Conservation (phyloP, 2,113 vertebrate genomes). For the Phaetusa simplex region DNA sequence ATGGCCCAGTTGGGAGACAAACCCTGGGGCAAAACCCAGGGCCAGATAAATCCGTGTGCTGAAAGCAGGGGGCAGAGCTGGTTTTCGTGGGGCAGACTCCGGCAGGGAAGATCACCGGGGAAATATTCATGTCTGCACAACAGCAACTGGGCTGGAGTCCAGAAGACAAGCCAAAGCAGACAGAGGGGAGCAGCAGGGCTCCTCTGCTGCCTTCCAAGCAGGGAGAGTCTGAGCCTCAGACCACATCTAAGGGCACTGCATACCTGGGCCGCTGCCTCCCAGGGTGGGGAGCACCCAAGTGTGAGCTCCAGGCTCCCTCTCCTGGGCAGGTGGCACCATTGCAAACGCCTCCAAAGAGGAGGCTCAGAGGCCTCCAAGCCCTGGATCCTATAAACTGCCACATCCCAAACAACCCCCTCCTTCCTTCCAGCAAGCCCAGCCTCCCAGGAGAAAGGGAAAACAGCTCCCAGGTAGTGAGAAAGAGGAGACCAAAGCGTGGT, state of each 20-base stretch:
- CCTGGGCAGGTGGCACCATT: not conserved
- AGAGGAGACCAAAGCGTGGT: not conserved
- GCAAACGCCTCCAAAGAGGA: not conserved
- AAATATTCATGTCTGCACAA: not conserved
- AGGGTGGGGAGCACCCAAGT: not conserved
- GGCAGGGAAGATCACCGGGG: not conserved
- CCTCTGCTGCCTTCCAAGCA: not conserved
- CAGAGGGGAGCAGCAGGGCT: not conserved
- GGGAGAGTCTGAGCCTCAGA: not conserved
- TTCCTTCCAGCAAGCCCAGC: not conserved
- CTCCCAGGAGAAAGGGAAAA: not conserved
- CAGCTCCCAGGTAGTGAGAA: not conserved
- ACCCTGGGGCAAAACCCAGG: not conserved
- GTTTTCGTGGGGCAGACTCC: not conserved
- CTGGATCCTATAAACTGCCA: not conserved
- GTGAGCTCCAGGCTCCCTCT: conserved; percentile 35
- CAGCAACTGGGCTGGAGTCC: not conserved
- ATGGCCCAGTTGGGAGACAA: not conserved
- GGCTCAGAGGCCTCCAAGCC: not conserved
- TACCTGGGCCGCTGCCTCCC: not conserved
- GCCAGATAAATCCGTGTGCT: not conserved
- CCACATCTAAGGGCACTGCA: not conserved
- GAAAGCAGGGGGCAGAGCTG: not conserved
- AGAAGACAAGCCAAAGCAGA: not conserved
- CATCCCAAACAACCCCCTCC: not conserved